Conservation (phyloP, 2,113 vertebrate genomes). For the Bubo blakistoni region DNA sequence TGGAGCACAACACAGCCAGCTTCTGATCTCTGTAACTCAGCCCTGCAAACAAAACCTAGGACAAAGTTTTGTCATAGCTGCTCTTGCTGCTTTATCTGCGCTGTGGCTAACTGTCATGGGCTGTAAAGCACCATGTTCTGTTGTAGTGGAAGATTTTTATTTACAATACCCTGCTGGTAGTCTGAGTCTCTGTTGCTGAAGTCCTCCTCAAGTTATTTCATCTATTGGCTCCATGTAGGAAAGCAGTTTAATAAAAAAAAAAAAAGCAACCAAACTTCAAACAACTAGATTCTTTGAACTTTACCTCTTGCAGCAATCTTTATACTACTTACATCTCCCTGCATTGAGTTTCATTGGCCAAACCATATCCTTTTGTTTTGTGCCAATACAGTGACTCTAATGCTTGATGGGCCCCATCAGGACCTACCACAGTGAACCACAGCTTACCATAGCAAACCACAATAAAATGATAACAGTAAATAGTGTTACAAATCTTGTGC, state of each 20-base stretch:
- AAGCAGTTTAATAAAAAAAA: background rate
- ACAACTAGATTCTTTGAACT: constrained; percentile 21
- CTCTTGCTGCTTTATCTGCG: background rate
- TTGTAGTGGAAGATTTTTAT: background rate
- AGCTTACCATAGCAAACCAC: background rate
- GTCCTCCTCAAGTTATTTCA: background rate
- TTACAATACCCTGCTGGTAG: background rate
- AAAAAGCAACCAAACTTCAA: background rate
- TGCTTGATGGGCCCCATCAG: background rate
- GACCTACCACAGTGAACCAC: background rate
- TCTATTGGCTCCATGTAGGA: background rate
- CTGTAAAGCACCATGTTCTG: background rate
- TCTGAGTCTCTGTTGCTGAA: background rate
- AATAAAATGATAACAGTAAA: background rate
- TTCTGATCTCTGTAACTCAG: background rate
- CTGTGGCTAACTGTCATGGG: background rate
- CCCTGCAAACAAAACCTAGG: background rate
- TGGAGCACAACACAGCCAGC: background rate
- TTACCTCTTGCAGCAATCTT: constrained; percentile 1
- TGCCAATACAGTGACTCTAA: constrained; percentile 17
- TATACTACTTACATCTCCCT: background rate
- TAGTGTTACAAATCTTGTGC: background rate
- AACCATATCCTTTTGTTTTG: background rate
- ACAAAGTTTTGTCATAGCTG: background rate
- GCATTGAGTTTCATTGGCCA: background rate